These are phyloP conservation scores for Cyprinella venusta DNA, from an alignment of 2,797 vertebrate species.

Conservation along the genomic window DNA sequence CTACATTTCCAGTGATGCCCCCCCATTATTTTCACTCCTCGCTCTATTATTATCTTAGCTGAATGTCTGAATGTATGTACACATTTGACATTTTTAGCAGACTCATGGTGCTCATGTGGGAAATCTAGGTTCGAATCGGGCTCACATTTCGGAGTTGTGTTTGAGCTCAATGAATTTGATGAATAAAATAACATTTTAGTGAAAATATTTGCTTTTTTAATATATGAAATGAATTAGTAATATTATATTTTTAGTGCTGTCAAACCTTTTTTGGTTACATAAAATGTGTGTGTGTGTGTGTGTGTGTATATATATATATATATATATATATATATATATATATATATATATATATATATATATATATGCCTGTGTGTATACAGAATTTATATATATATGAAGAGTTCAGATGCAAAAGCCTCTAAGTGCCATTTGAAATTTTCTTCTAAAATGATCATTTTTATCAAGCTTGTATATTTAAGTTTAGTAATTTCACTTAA, in stretches of 20 bases:
- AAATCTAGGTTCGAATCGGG: not conserved
- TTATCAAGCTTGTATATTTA: too few relatives aligned
- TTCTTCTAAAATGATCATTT: too few relatives aligned
- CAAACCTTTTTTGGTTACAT: too few relatives aligned
- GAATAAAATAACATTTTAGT: not conserved
- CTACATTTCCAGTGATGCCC: not conserved
- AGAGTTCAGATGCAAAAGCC: too few relatives aligned
- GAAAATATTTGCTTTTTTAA: not conserved
- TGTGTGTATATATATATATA: too few relatives aligned
- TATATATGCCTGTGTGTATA: too few relatives aligned
- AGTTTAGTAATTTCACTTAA: too few relatives aligned
- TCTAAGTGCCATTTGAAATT: too few relatives aligned
- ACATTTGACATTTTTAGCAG: conserved; percentile 1
- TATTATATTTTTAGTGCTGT: not conserved
- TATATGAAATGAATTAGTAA: not conserved
- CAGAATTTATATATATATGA: too few relatives aligned
- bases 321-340: too few relatives aligned
- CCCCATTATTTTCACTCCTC: not conserved
- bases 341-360: too few relatives aligned
- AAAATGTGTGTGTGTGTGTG: too few relatives aligned
- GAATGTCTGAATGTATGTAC: conserved; percentile 52
- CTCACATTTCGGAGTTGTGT: not conserved
- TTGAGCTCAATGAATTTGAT: not conserved
- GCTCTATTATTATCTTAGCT: conserved; percentile 53
- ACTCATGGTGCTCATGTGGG: not conserved